Conservation (phyloP, 2,888 invertebrate species). For the Pimpla rufipes region DNA sequence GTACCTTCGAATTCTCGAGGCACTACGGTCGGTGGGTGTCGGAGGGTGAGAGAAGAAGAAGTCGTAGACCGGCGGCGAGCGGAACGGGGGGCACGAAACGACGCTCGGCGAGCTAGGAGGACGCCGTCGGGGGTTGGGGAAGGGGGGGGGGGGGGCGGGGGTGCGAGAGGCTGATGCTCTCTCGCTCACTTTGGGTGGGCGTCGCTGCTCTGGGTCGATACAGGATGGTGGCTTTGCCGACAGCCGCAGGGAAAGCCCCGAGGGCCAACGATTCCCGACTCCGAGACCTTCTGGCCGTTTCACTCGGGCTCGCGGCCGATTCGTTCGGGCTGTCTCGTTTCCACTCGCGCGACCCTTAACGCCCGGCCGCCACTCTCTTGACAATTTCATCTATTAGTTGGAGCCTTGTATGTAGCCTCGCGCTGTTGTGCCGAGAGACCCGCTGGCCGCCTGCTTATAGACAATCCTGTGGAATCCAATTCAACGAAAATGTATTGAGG, state of each 20-base stretch:
- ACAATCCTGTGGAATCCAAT: too few relatives aligned
- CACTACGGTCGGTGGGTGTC: constrained; percentile 25
- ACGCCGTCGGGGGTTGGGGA: constrained; percentile 18
- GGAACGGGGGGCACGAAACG: constrained; percentile 3
- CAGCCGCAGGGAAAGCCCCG: constrained; percentile 74
- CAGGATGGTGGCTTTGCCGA: constrained; percentile 80
- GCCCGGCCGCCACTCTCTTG: constrained; percentile 1
- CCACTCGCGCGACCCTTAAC: background rate
- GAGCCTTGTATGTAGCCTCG: constrained; percentile 19
- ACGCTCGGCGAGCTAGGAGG: background rate
- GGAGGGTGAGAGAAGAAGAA: constrained; percentile 52
- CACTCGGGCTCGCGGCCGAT: constrained; percentile 24
- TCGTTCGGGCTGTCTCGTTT: constrained; percentile 8
- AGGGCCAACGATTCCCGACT: constrained; percentile 61
- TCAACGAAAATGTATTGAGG: too few relatives aligned
- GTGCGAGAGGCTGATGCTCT: constrained; percentile 21
- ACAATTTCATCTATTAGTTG: constrained; percentile 46
- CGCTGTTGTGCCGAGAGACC: too few relatives aligned
- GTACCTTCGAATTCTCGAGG: constrained; percentile 43
- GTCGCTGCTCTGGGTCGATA: constrained; percentile 81
- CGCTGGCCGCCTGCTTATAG: too few relatives aligned
- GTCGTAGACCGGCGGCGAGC: constrained; percentile 20
- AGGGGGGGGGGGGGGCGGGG: constrained; percentile 26
- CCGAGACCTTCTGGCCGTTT: constrained; percentile 40
- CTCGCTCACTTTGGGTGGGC: constrained; percentile 76